Evolutionary conservation across 2,888 invertebrate genomes (phyloP).

Genomic region (Cetonia aurata): DNA sequence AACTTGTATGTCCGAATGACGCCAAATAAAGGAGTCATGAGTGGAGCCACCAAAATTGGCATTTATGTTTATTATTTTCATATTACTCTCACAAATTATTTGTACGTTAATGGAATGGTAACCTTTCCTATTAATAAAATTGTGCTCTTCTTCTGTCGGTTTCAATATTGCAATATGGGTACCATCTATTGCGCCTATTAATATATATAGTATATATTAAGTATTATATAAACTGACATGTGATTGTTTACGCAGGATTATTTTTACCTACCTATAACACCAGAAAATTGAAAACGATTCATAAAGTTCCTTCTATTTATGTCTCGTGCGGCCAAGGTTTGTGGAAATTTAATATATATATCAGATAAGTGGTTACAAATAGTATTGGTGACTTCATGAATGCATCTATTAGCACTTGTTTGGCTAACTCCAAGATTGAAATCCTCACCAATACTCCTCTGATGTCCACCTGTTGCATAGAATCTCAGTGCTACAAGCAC

Average conservation of each 20-base stretch:
- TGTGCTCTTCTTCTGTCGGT: slow-evolving; percentile 4
- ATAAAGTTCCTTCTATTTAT: neutral
- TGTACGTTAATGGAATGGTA: slow-evolving; percentile 23
- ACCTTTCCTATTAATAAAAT: slow-evolving; percentile 28
- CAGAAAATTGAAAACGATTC: neutral
- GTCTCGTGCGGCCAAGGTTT: neutral
- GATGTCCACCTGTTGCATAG: slow-evolving; percentile 13
- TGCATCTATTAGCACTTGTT: slow-evolving; percentile 4
- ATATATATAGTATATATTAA: too few relatives aligned
- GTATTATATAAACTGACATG: neutral
- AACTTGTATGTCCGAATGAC: slow-evolving; percentile 15
- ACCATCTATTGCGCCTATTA: too few relatives aligned
- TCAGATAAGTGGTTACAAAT: slow-evolving; percentile 7
- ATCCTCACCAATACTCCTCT: neutral
- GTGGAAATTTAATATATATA: slow-evolving; percentile 1
- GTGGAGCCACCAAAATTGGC: slow-evolving; percentile 14
- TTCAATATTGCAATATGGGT: too few relatives aligned
- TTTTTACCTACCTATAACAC: slow-evolving; percentile 5
- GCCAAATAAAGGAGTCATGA: slow-evolving; percentile 26
- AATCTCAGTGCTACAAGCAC: slow-evolving; percentile 3
- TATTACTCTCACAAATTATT: slow-evolving; percentile 21
- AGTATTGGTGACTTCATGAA: neutral
- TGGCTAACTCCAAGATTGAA: slow-evolving; percentile 3
- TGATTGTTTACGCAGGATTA: neutral
- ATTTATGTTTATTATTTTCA: slow-evolving; percentile 19